A percentile compares a stretch with the other conserved stretches of the same genome.
Evolutionary conservation across 2,888 invertebrate species (phyloP).

Genomic region (Caenorhabditis plicata): DNA sequence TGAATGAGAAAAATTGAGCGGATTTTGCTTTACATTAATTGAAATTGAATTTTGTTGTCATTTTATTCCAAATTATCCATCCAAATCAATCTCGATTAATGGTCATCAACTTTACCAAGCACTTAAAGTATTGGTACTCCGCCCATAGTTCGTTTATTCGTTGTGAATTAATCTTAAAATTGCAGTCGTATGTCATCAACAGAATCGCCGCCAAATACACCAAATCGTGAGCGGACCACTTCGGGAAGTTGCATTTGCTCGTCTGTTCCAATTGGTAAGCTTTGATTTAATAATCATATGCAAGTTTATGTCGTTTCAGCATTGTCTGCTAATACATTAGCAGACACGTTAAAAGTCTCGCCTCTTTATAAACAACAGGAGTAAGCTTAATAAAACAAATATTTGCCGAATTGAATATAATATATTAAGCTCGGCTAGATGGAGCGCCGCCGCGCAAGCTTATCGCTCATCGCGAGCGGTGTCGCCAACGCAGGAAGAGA

Average conservation of each 20-base stretch:
- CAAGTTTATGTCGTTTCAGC: slow-evolving; percentile 9
- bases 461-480: slow-evolving; percentile 61
- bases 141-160: no score
- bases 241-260: background rate
- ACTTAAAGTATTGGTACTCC: no score
- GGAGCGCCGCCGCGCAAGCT: slow-evolving; percentile 62
- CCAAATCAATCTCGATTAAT: no score
- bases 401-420: background rate
- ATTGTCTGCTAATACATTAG: slow-evolving; percentile 55
- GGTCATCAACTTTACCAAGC: no score
- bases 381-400: slow-evolving; percentile 30
- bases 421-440: slow-evolving; percentile 53
- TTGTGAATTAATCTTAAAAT: no score
- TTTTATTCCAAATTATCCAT: no score
- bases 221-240: background rate
- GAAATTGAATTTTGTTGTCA: no score
- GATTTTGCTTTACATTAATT: no score
- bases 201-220: slow-evolving; percentile 8
- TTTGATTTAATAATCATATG: background rate
- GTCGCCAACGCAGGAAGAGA: slow-evolving; percentile 50
- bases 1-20: no score
- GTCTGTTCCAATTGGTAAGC: slow-evolving; percentile 1
- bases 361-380: slow-evolving; percentile 63
- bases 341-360: slow-evolving; percentile 61
- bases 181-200: no score